phyloP scores from a whole-genome alignment of 30 jellyfish, hydroid and myxozoan species.

The Cassiopea xamachana region DNA sequence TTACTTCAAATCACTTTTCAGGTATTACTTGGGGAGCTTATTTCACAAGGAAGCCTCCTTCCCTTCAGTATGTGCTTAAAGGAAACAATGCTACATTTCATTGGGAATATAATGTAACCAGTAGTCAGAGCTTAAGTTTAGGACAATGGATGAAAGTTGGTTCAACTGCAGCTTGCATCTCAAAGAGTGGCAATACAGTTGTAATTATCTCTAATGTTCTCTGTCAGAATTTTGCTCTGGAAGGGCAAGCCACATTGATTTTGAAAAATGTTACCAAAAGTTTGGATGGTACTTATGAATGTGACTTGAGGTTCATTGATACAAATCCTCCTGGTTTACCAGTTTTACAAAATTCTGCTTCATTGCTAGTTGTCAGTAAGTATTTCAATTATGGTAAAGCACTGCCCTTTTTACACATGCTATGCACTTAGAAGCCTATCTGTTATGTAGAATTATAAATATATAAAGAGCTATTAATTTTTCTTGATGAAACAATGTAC shows the following conservation, averaged over 20 bases:
- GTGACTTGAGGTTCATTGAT: neutral
- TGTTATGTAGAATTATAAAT: no score
- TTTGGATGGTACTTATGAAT: slow-evolving; percentile 24
- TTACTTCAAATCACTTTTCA: neutral
- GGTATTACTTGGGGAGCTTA: neutral
- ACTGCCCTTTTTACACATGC: no score
- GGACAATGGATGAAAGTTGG: slow-evolving; percentile 45
- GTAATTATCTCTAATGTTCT: no score
- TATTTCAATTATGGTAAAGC: neutral
- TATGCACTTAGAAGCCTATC: no score
- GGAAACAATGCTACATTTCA: slow-evolving; percentile 33
- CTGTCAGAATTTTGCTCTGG: neutral
- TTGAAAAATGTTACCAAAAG: slow-evolving; percentile 18
- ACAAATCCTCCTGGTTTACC: neutral
- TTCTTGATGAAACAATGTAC: no score
- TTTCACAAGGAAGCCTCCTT: slow-evolving; percentile 41
- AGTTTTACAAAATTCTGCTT: neutral
- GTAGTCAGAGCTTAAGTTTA: neutral
- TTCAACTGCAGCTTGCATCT: neutral
- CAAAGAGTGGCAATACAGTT: neutral
- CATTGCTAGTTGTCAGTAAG: slow-evolving; percentile 63
- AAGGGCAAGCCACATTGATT: slow-evolving; percentile 7
- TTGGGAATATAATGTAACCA: slow-evolving; percentile 33
- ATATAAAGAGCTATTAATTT: no score
- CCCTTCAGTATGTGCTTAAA: slow-evolving; percentile 28